Conservation (phyloP, 2,797 vertebrate species). For the Siniperca scherzeri region DNA sequence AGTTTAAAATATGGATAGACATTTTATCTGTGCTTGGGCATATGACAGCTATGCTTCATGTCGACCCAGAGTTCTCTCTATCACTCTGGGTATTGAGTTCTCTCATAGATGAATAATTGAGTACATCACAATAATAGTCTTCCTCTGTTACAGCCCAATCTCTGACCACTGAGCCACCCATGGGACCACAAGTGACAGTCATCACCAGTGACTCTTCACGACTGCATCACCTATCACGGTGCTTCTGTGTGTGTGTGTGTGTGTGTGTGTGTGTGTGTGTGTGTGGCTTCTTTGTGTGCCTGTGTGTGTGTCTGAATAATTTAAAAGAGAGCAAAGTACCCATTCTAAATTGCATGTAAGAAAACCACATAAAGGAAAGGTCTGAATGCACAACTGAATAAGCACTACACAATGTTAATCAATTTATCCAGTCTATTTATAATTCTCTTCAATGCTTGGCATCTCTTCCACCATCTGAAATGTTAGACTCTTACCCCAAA, state of each 20-base stretch:
- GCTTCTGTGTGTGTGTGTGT: slow-evolving; percentile 5
- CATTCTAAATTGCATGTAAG: slow-evolving; percentile 56
- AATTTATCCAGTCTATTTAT: slow-evolving; percentile 46
- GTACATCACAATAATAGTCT: slow-evolving; percentile 74
- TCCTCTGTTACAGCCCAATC: slow-evolving; percentile 68
- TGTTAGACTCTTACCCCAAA: slow-evolving; percentile 37
- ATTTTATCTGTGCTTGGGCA: slow-evolving; percentile 19
- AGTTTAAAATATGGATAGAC: slow-evolving; percentile 18
- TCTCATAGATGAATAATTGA: slow-evolving; percentile 73
- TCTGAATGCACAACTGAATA: slow-evolving; percentile 13
- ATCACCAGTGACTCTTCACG: slow-evolving; percentile 49
- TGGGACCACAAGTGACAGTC: slow-evolving; percentile 66
- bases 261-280: slow-evolving; percentile 3
- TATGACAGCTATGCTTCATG: slow-evolving; percentile 30
- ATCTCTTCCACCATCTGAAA: slow-evolving; percentile 45
- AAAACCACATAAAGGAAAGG: slow-evolving; percentile 38
- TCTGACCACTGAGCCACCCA: slow-evolving; percentile 66
- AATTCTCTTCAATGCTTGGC: slow-evolving; percentile 10
- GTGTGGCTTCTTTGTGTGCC: background rate
- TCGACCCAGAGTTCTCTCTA: slow-evolving; percentile 28
- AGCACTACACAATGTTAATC: slow-evolving; percentile 38
- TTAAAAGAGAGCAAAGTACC: slow-evolving; percentile 56
- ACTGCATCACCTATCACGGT: slow-evolving; percentile 53
- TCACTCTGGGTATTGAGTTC: slow-evolving; percentile 55
- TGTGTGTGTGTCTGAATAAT: slow-evolving; percentile 59